Conservation (phyloP, 2,888 invertebrate species). For the Nemoura dubitans region DNA sequence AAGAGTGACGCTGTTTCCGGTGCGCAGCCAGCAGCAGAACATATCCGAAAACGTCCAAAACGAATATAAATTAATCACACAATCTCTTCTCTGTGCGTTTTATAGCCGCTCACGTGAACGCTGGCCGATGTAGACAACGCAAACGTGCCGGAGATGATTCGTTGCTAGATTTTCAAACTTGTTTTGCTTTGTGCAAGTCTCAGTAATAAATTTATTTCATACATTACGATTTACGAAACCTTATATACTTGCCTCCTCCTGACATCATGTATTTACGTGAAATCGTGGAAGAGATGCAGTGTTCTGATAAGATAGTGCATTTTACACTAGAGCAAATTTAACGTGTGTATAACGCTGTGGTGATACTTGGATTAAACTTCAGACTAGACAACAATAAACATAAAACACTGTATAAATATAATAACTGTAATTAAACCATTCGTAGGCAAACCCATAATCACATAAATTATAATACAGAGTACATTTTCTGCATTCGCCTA, state of each 20-base stretch:
- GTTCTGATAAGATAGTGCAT: not conserved
- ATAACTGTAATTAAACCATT: not conserved
- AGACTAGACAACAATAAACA: not conserved
- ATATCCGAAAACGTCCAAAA: constrained; percentile 27
- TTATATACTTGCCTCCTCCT: too few relatives aligned
- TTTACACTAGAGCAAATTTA: not conserved
- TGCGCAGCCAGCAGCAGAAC: not conserved
- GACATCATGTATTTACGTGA: not conserved
- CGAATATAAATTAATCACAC: not conserved
- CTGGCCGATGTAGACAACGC: not conserved
- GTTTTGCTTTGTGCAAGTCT: not conserved
- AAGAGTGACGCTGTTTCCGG: not conserved
- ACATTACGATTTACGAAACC: too few relatives aligned
- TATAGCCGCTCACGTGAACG: not conserved
- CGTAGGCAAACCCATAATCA: not conserved
- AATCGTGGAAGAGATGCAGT: not conserved
- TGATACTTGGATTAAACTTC: not conserved
- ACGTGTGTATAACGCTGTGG: not conserved
- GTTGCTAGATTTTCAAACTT: not conserved
- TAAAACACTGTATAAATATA: constrained; percentile 1
- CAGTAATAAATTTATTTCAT: not conserved
- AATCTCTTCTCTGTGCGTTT: not conserved
- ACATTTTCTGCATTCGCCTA: not conserved
- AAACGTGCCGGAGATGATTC: not conserved
- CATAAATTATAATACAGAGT: not conserved